Conservation (phyloP, 2,113 vertebrate species). For the Heterochromis multidens region DNA sequence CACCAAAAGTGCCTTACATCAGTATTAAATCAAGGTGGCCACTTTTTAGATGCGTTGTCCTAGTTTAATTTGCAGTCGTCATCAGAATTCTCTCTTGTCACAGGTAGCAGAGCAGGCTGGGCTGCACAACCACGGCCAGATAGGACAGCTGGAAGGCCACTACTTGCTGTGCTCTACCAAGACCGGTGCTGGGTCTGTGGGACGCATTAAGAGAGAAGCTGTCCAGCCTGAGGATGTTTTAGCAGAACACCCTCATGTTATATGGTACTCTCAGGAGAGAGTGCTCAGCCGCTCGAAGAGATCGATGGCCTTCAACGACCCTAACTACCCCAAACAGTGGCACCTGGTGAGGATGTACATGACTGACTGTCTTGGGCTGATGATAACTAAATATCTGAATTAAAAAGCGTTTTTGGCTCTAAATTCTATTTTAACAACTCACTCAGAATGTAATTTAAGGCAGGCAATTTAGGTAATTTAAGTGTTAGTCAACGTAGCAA, state of each 20-base stretch:
- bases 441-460: background rate
- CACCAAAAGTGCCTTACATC: background rate
- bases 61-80: background rate
- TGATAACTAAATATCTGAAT: background rate
- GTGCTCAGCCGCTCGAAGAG: conserved; percentile 89
- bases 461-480: background rate
- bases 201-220: background rate
- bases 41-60: background rate
- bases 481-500: background rate
- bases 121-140: conserved; percentile 86
- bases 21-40: background rate
- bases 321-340: conserved; percentile 92
- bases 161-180: conserved; percentile 81
- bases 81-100: background rate
- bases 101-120: conserved; percentile 81
- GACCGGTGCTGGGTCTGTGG: background rate
- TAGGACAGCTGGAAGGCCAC: conserved; percentile 89
- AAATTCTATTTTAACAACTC: background rate
- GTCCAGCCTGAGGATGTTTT: conserved; percentile 72
- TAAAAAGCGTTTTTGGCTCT: background rate
- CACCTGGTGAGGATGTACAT: conserved; percentile 84
- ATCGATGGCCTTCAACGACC: conserved; percentile 90
- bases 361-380: background rate
- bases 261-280: conserved; percentile 88
- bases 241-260: conserved; percentile 80